Evolutionary conservation across 2,113 vertebrate species (phyloP).

Genomic region (Montifringilla adamsi): DNA sequence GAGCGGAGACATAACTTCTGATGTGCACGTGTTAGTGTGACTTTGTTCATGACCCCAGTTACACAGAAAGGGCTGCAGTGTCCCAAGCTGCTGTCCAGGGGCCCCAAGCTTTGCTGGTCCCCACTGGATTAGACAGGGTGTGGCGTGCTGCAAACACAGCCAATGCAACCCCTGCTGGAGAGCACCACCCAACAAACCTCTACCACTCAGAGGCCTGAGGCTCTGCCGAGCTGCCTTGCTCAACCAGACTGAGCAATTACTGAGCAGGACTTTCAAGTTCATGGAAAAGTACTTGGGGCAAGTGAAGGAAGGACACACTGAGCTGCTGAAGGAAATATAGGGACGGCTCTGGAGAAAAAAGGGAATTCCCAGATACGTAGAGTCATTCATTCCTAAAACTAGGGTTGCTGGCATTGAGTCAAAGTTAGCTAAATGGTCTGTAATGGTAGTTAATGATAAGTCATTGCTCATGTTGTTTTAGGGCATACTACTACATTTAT

Average conservation of each 20-base stretch:
- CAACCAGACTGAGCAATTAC: not conserved
- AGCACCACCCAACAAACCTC: not conserved
- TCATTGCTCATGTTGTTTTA: not conserved
- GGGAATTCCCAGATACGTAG: not conserved
- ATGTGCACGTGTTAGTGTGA: not conserved
- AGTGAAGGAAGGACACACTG: accelerated
- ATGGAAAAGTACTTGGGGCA: not conserved
- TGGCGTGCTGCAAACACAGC: accelerated
- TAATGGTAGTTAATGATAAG: not conserved
- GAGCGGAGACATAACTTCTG: not conserved
- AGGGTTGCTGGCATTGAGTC: not conserved
- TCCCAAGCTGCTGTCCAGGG: not conserved
- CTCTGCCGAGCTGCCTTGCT: not conserved
- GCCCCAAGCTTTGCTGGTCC: not conserved
- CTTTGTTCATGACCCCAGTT: not conserved
- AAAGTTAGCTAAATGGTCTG: not conserved
- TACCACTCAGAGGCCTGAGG: not conserved
- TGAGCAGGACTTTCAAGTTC: constrained; percentile 18
- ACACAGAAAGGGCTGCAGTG: not conserved
- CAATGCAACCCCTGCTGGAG: not conserved
- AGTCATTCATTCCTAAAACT: not conserved
- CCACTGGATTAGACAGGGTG: not conserved
- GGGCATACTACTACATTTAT: not conserved
- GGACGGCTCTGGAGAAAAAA: not conserved
- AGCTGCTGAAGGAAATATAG: not conserved